Conservation (phyloP, 2,888 invertebrate species). For the Macrosiphum euphorbiae region DNA sequence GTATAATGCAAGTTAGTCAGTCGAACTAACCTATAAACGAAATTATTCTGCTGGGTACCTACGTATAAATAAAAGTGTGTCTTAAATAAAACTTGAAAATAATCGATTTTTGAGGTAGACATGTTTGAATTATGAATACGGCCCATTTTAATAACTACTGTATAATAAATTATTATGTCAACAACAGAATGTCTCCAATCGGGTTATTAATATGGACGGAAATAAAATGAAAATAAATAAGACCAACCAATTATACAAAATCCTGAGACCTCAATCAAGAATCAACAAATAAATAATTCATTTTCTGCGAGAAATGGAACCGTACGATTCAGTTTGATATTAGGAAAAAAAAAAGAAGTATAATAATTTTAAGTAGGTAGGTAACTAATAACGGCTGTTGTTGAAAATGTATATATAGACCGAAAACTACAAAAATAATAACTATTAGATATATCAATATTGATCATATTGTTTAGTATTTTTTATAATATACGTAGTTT, state of each 20-base stretch:
- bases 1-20: not conserved
- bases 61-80: not conserved
- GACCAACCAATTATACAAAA: not conserved
- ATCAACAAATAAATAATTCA: not conserved
- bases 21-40: not conserved
- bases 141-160: not conserved
- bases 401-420: not conserved
- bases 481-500: not conserved
- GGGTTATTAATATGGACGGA: not conserved
- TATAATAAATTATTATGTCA: not conserved
- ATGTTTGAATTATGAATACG: not conserved
- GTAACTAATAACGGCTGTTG: not conserved
- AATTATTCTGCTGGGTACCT: not conserved
- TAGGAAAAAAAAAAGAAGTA: not conserved
- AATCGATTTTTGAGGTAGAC: not conserved
- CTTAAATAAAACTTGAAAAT: not conserved
- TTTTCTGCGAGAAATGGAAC: not conserved
- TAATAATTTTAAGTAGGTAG: not conserved
- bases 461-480: no score
- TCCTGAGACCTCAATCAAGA: not conserved
- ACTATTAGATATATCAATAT: not conserved
- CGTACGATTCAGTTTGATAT: not conserved
- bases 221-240: not conserved
- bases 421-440: not conserved
- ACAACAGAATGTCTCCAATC: not conserved